Base-by-base conservation (phyloP, 1,140 invertebrate genomes). In the Agrypnia vestita region DNA sequence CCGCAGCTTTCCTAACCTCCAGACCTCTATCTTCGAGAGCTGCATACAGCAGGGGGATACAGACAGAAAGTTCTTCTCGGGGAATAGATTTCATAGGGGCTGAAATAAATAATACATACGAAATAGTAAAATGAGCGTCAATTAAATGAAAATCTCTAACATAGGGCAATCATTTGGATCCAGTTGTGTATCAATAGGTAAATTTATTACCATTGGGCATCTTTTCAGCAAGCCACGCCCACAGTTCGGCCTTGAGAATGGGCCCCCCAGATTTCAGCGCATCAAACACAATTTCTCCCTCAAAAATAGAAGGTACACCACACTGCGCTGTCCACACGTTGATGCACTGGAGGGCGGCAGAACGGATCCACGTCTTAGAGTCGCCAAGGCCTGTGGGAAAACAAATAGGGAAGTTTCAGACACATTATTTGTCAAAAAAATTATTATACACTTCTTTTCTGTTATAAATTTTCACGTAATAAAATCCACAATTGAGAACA, bases 1-100 rank as follows among this genome's bases (percentile, higher is more conserved):
- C 93, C 13, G 97, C 95, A 85, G 95, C 96, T 86, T 97, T 97
- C 13, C 97, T 90, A 0, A 98, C 97, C 84, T 98, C 97, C 0
- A 93, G 94, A 87, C 95, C 97, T 53, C 97, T 92, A 90, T 99
- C 97, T 85, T 98, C 97, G 44, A 98, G 86, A 86, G 96, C 96
- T 49, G 91, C 91, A 87, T 94, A 97, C n/a, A 98, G 87, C 83
- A 92, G 88, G 0, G 96, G 94, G 62, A 98, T 88, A 87, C 96
- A 97, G 7, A 93, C 85, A 0, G 92, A 86, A 8, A 98, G 86
- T 86, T 98, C 97, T 78, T 97, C 95, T 85, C 95, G 94, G 0
- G 95, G 91, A 80, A 96, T 91, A 1, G 92, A 91, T 85, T 95
- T 95, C 0, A 91, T 89, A 46, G 94, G 89, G 82, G 93, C 91